phyloP scores from a whole-genome alignment of 2,888 invertebrate species.

The Aleiodes leptofemur region DNA sequence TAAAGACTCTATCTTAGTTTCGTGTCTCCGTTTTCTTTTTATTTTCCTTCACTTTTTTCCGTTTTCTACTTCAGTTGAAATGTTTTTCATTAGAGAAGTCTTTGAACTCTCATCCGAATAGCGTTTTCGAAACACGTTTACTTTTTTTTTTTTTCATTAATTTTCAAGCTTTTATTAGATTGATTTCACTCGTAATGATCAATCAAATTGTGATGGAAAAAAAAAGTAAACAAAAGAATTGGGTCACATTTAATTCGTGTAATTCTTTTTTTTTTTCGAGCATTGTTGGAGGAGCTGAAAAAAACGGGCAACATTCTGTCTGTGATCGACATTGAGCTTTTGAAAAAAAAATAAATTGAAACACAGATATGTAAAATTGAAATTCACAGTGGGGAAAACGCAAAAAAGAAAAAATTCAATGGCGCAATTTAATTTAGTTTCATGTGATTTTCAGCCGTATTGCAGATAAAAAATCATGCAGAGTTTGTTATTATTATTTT shows the following conservation, averaged over 20 bases:
- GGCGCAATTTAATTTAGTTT: neutral
- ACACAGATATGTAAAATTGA: conserved; percentile 9
- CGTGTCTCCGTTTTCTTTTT: neutral
- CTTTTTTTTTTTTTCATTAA: neutral
- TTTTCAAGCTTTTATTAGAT: neutral
- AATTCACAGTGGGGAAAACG: neutral
- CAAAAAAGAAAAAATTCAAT: neutral
- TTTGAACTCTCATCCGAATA: neutral
- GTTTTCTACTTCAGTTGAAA: conserved; percentile 15
- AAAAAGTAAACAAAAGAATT: neutral
- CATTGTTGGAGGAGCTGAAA: neutral
- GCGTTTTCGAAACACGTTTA: neutral
- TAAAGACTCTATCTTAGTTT: conserved; percentile 30
- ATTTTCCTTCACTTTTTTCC: conserved; percentile 2
- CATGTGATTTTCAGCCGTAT: neutral
- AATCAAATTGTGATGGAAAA: conserved; percentile 1
- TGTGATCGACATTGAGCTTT: neutral
- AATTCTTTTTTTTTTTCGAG: neutral
- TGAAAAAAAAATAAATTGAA: conserved; percentile 6
- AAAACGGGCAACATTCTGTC: conserved; percentile 5
- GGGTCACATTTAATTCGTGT: neutral
- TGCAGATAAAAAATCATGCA: neutral
- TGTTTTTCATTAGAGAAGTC: conserved; percentile 1
- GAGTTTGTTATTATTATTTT: neutral
- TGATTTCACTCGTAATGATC: neutral